Base-by-base conservation (phyloP, 2,888 invertebrate genomes). In the Omphaloscelis lunosa region DNA sequence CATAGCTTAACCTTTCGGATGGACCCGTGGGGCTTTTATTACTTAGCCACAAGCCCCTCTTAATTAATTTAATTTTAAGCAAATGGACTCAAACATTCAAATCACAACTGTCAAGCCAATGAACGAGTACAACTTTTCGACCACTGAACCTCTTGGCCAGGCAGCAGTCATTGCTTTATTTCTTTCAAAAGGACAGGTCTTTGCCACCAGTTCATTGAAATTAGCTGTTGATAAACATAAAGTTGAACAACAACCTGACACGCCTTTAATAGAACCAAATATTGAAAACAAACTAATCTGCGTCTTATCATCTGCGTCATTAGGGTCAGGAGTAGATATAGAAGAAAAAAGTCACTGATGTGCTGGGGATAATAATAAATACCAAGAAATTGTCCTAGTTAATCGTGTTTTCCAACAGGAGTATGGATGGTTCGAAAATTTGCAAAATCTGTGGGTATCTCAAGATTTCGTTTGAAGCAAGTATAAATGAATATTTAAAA, bases 261-360 rank as follows among this genome's bases (percentile, higher is more conserved):
- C 51, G 51, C 63, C 56, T 51, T 51, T 34, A 39, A 29, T 29
- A 66, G 5, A n/a, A 58, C 8, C 20, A 34, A 76, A 62, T 45
- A 45, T 53, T 48, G 8, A 56, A 82, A 83, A 77, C 41, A 83
- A 41, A 48, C 2, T 34, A 58, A 76, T 76, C 39, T 41, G 17
- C 20, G 34, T 48, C 41, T 77, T 80, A 80, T 80, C 77, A 58
- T 20, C 15, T n/a, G 20, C 41, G 59, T 69, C 56, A 48, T n/a
- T 53, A 41, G 23, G 71, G 67, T 74, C 70, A 71, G 48, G 20
- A 73, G 23, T 34, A 39, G 27, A 58, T 59, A 59, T 17, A 29
- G 7, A 59, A 58, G 15, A 61, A 59, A 65, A 63, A 39, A 62
- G 67, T 68, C 48, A 75, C 17, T 74, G 56, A 65, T 63, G 9